Evolutionary conservation across 2,113 vertebrate genomes (phyloP).

Genomic region (Oncorhynchus mykiss): DNA sequence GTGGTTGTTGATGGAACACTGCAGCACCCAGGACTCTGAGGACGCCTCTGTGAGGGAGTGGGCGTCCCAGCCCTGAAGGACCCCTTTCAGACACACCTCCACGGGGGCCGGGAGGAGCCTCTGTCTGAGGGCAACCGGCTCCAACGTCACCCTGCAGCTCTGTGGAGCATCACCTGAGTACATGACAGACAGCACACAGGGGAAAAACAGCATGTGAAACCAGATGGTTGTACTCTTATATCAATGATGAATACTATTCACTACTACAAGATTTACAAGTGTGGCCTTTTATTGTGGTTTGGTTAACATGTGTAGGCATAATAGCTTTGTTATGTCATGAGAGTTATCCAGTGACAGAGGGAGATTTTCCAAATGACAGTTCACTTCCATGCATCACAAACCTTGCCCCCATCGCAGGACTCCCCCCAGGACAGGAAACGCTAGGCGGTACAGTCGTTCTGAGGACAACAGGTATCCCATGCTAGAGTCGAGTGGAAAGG

Average conservation of each 20-base stretch:
- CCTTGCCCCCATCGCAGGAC: slow-evolving; percentile 72
- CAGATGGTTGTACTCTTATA: background rate
- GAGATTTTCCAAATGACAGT: background rate
- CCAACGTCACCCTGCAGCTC: slow-evolving; percentile 75
- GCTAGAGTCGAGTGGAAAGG: slow-evolving; percentile 73
- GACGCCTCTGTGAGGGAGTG: slow-evolving; percentile 50
- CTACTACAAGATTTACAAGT: too few species aligned
- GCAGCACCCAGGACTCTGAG: slow-evolving; percentile 78
- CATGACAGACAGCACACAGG: background rate
- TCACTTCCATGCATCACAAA: slow-evolving; percentile 16
- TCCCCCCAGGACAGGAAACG: slow-evolving; percentile 76
- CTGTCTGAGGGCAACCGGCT: slow-evolving; percentile 80
- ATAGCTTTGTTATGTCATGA: too few species aligned
- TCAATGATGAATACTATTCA: too few species aligned
- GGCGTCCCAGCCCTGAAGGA: slow-evolving; percentile 68
- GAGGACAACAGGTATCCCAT: slow-evolving; percentile 78
- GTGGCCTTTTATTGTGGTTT: too few species aligned
- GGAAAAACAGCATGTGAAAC: background rate
- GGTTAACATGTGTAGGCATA: too few species aligned
- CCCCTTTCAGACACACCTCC: slow-evolving; percentile 77
- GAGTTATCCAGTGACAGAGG: too few species aligned
- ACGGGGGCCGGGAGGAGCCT: slow-evolving; percentile 65
- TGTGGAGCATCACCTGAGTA: slow-evolving; percentile 53
- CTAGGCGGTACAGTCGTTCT: slow-evolving; percentile 64
- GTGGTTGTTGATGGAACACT: slow-evolving; percentile 21